Base-by-base conservation (phyloP, 2,888 invertebrate species). In the Fabriciana adippe region DNA sequence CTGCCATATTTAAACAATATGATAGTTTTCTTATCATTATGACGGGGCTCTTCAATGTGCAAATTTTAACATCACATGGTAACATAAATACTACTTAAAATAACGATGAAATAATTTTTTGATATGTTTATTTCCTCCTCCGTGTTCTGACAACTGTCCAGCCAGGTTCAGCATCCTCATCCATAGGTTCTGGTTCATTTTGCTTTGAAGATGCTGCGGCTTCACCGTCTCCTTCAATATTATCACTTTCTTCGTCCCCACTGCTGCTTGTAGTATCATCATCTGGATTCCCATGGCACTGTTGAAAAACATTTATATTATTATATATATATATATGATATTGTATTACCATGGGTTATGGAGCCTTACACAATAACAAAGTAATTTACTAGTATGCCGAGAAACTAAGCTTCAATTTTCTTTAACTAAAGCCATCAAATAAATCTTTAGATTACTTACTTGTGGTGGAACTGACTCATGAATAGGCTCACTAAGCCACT, bases 141-240 rank as follows among this genome's bases (percentile, higher is more conserved):
- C 90, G 86, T 13, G 92, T 85, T 74, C 92, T 89, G 0, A 95
- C 95, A 63, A 94, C 93, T 15, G 94, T 95, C 95, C 95, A 95
- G n/a, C 94, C 95, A 0, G 94, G 93, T 74, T 95, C 95, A 0
- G 89, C 89, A 70, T 93, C 92, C 72, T 92, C 92, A 21, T 93
- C 92, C 85, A 90, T 89, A 0, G 88, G 87, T 74, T 90, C 88
- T 13, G 82, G 78, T 1, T 79, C 81, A 63, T 73, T 67, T 41
- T 72, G 72, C 3, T 77, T 79, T n/a, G 84, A 81, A 26, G 84
- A 80, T 47, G 86, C 75, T 21, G 82, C 73, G 48, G 68, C 68
- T 45, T 71, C 73, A 16, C 63, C 72, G 26, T 68, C 69, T 3
- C 35, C 35, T 47, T n/a, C 59, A n/a, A 45, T 62, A 14, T 45